Conservation (phyloP, 2,113 vertebrate species). For the Coptodon rendalli region DNA sequence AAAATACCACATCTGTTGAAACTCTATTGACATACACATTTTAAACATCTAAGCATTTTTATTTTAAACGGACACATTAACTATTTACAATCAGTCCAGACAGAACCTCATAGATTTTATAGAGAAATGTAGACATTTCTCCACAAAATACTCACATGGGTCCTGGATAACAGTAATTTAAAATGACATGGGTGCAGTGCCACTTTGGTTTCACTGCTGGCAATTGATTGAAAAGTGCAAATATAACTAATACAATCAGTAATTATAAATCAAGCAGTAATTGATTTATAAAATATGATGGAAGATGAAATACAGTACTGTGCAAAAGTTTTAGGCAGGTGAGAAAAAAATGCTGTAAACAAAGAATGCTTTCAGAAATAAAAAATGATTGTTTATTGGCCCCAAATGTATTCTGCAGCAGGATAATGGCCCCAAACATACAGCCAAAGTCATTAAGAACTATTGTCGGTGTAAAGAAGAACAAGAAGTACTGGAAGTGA, state of each 20-base stretch:
- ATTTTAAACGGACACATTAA: accelerated
- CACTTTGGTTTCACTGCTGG: neutral
- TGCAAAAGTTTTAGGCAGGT: neutral
- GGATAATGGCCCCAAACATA: neutral
- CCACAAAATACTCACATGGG: neutral
- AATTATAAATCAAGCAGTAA: neutral
- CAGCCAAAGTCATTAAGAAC: neutral
- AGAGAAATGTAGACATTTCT: neutral
- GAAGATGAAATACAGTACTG: neutral
- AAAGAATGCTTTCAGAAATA: neutral
- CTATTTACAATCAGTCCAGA: neutral
- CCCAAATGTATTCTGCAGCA: neutral
- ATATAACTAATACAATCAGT: neutral
- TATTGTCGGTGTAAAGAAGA: neutral
- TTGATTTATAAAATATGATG: neutral
- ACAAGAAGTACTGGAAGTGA: neutral
- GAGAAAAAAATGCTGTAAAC: neutral
- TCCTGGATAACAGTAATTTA: neutral
- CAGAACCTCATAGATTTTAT: neutral
- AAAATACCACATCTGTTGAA: neutral
- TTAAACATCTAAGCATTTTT: neutral
- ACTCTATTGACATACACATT: neutral
- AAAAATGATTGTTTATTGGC: neutral
- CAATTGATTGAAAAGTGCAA: neutral
- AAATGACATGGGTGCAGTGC: neutral